Conservation (phyloP, 2,113 vertebrate genomes). For the Aptenodytes forsteri region DNA sequence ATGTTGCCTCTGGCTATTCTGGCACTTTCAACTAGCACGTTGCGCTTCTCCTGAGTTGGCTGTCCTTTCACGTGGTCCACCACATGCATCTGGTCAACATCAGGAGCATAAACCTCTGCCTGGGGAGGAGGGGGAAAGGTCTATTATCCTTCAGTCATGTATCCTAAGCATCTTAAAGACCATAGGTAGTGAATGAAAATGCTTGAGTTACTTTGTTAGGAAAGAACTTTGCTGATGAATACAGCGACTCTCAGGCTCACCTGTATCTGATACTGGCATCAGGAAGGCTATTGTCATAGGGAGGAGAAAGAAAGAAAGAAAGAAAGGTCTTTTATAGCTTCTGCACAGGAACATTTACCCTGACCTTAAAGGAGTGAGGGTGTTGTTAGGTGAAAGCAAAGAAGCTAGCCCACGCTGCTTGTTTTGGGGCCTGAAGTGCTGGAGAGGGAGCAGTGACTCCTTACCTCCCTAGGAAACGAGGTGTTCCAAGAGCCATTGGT, state of each 20-base stretch:
- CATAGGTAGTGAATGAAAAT: not conserved
- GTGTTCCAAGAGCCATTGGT: not conserved
- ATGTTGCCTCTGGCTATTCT: conserved; percentile 85
- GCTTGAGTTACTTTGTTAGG: not conserved
- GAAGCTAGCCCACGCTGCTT: not conserved
- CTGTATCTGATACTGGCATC: not conserved
- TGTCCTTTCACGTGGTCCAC: conserved; percentile 83
- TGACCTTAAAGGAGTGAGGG: not conserved
- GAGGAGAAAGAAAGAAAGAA: not conserved
- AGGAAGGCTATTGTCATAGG: not conserved
- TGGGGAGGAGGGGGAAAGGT: not conserved
- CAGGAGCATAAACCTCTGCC: conserved; percentile 85
- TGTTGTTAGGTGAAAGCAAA: not conserved
- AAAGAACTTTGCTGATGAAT: not conserved
- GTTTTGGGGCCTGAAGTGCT: not conserved
- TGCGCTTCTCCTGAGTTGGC: conserved; percentile 80
- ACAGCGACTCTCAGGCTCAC: not conserved
- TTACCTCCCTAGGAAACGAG: not conserved
- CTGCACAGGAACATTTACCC: not conserved
- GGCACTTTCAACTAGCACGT: conserved; percentile 86
- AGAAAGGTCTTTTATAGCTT: not conserved
- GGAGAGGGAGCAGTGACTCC: not conserved
- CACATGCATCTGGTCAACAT: conserved; percentile 87
- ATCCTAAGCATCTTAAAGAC: too few species aligned
- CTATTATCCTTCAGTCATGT: not conserved